A percentile compares a stretch with the other conserved stretches of the same genome.
Conservation (phyloP, 2,888 invertebrate species). For the Myathropa florea region DNA sequence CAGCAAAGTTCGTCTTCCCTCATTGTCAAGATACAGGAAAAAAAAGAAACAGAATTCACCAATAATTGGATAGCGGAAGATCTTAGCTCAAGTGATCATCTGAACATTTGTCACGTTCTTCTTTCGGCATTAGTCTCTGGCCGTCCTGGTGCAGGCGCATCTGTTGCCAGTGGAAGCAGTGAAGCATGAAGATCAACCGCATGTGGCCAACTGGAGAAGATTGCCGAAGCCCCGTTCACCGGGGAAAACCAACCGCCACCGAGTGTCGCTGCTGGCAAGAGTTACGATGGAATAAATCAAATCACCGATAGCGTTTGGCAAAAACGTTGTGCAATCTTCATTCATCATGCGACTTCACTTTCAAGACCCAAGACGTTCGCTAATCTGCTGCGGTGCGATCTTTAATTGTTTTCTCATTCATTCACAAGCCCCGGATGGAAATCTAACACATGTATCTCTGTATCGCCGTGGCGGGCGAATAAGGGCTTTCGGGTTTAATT, state of each 20-base stretch:
- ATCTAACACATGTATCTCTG: slow-evolving; percentile 32
- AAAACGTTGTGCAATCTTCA: background rate
- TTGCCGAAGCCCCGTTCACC: background rate
- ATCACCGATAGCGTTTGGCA: background rate
- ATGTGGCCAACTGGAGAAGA: background rate
- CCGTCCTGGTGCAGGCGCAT: background rate
- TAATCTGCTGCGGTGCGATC: slow-evolving; percentile 54
- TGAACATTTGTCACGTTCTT: slow-evolving; percentile 45
- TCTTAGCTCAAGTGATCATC: slow-evolving; percentile 19
- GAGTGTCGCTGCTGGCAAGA: background rate
- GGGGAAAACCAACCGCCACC: background rate
- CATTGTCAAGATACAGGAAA: background rate
- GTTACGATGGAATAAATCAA: background rate
- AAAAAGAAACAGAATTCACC: background rate
- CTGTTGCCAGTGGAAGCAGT: background rate
- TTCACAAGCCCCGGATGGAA: slow-evolving; percentile 25
- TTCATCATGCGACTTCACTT: background rate
- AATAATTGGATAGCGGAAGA: slow-evolving; percentile 59
- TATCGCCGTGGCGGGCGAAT: background rate
- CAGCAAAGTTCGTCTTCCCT: background rate
- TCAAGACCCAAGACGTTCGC: background rate
- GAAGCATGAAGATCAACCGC: background rate
- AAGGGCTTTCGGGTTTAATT: slow-evolving; percentile 59
- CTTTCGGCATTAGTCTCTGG: background rate
- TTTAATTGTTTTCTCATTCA: slow-evolving; percentile 55